phyloP scores from a whole-genome alignment of 2,797 vertebrate genomes.

The Neosilurus mollespiculum region DNA sequence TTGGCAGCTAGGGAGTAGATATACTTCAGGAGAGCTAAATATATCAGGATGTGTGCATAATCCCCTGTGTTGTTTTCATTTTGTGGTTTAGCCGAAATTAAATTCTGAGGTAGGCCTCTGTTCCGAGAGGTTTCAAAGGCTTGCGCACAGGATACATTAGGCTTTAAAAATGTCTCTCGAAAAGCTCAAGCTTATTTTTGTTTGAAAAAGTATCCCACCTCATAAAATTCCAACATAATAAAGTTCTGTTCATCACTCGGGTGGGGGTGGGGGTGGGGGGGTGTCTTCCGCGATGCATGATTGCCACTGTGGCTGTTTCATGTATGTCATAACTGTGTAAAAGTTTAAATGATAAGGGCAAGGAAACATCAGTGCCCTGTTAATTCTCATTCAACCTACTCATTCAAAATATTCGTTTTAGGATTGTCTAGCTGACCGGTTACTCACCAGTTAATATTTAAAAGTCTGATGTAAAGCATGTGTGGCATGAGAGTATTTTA shows the following conservation, averaged over 20 bases:
- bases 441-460: conserved; percentile 77
- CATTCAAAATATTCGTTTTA: conserved; percentile 41
- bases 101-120: conserved; percentile 52
- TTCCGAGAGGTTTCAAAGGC: conserved; percentile 43
- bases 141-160: conserved; percentile 48
- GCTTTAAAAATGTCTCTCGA: conserved; percentile 43
- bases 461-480: conserved; percentile 74
- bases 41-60: conserved; percentile 51
- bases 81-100: conserved; percentile 53
- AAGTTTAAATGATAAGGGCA: conserved; percentile 39
- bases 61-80: conserved; percentile 51
- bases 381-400: conserved; percentile 34
- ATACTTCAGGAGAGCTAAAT: conserved; percentile 47
- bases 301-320: conserved; percentile 23
- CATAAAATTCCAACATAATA: conserved; percentile 41
- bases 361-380: conserved; percentile 14
- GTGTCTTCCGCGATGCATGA: neutral
- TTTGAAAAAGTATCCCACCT: conserved; percentile 45
- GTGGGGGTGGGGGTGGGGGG: neutral
- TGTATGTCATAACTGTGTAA: conserved; percentile 36
- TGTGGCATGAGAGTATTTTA: conserved; percentile 70
- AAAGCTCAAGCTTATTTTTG: conserved; percentile 41
- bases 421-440: conserved; percentile 48
- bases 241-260: conserved; percentile 17
- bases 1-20: conserved; percentile 46